These are phyloP conservation scores for Arge pagana DNA, from an alignment of 2,888 invertebrate genomes.

Conservation along the genomic window DNA sequence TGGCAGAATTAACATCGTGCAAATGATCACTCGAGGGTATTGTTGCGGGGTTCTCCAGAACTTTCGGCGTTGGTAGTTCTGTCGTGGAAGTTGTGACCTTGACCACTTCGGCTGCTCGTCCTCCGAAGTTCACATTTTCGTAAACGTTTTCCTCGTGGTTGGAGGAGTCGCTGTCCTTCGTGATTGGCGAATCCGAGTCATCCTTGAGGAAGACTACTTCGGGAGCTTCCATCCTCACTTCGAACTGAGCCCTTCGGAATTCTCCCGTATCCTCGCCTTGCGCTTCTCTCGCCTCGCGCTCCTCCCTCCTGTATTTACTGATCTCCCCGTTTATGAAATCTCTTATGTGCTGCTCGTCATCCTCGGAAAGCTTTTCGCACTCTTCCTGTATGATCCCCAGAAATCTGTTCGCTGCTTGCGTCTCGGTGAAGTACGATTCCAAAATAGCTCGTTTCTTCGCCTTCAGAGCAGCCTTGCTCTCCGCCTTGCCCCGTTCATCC, in stretches of 20 bases:
- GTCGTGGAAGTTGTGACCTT: constrained; percentile 10
- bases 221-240: constrained; percentile 3
- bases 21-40: neutral
- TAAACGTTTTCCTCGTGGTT: constrained; percentile 6
- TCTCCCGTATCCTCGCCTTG: constrained; percentile 33
- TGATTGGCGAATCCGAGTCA: constrained; percentile 3
- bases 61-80: constrained; percentile 10
- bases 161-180: neutral
- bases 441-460: constrained; percentile 63
- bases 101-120: neutral
- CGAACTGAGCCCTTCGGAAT: constrained; percentile 39
- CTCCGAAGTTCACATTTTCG: constrained; percentile 6
- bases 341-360: constrained; percentile 55
- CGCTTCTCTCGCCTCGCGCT: constrained; percentile 55
- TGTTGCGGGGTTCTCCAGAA: neutral
- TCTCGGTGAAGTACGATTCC: constrained; percentile 65
- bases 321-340: constrained; percentile 63
- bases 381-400: constrained; percentile 81
- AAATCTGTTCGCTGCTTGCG: constrained; percentile 67
- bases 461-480: constrained; percentile 55
- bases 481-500: constrained; percentile 23
- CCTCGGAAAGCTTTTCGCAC: constrained; percentile 69
- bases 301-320: constrained; percentile 54
- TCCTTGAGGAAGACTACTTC: constrained; percentile 12
- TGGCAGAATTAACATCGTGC: neutral